A percentile compares a stretch with the other conserved stretches of the same genome.
phyloP scores from a whole-genome alignment of 2,797 vertebrate species.

The Sebastes minor region DNA sequence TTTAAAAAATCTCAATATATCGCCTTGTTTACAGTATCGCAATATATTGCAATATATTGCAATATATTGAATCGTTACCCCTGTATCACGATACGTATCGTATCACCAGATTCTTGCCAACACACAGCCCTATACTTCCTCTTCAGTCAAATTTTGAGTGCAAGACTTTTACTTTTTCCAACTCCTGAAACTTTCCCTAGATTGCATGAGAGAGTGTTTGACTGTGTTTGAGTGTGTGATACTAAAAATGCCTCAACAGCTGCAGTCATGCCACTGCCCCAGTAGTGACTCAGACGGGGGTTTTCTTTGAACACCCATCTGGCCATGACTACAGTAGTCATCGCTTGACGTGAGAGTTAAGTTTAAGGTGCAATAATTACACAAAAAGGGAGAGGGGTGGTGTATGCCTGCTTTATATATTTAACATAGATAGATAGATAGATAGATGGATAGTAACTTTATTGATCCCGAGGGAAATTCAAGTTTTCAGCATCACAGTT shows the following conservation, averaged over 20 bases:
- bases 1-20: too few relatives aligned
- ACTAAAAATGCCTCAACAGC: slow-evolving; percentile 13
- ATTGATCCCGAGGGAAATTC: too few relatives aligned
- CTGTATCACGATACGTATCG: too few relatives aligned
- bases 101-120: too few relatives aligned
- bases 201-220: not conserved
- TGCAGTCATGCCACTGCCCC: slow-evolving; percentile 5
- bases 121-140: not conserved
- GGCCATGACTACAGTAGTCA: slow-evolving; percentile 18
- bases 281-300: slow-evolving; percentile 33
- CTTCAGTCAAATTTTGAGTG: not conserved
- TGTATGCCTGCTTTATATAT: not conserved
- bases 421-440: too few relatives aligned
- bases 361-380: not conserved
- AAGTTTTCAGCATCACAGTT: too few relatives aligned
- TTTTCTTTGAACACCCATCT: slow-evolving; percentile 42
- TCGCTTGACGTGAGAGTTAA: not conserved
- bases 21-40: too few relatives aligned
- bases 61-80: too few relatives aligned
- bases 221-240: not conserved
- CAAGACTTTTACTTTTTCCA: not conserved
- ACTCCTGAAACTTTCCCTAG: not conserved
- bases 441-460: too few relatives aligned
- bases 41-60: too few relatives aligned
- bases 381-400: not conserved